Evolutionary conservation across 2,797 vertebrate species (phyloP).

Genomic region (Scolopax bukidnonensis): DNA sequence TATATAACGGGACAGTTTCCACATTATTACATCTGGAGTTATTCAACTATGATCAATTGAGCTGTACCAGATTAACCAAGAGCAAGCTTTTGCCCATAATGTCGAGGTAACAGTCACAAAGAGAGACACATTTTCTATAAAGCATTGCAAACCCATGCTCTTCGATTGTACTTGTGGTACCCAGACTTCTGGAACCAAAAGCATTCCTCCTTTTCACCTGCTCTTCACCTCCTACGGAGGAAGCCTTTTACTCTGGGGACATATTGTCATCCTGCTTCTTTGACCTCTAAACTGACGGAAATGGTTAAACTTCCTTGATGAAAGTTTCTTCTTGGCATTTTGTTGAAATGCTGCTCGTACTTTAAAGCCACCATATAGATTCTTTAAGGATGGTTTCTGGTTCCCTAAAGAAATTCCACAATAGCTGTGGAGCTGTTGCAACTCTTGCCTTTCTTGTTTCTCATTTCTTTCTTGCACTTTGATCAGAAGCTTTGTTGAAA

Average conservation of each 20-base stretch:
- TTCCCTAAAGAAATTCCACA: constrained; percentile 33
- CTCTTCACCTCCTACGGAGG: not conserved
- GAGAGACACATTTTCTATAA: not conserved
- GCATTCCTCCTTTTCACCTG: not conserved
- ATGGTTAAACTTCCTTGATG: not conserved
- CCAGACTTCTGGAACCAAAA: not conserved
- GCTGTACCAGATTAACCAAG: not conserved
- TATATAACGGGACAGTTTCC: not conserved
- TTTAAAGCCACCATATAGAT: constrained; percentile 14
- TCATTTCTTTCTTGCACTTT: constrained; percentile 32
- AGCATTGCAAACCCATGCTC: not conserved
- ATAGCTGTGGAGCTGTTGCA: constrained; percentile 36
- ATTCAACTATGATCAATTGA: not conserved
- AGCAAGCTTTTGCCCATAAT: not conserved
- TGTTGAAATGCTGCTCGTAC: not conserved
- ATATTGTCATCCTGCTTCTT: not conserved
- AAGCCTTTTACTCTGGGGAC: not conserved
- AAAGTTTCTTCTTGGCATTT: constrained; percentile 14
- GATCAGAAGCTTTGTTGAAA: constrained; percentile 52
- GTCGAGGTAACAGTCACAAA: not conserved
- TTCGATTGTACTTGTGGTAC: not conserved
- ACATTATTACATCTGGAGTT: constrained; percentile 19
- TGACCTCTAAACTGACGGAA: not conserved
- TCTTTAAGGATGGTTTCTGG: constrained; percentile 20
- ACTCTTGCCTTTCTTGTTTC: constrained; percentile 38